Base-by-base conservation (phyloP, 2,888 invertebrate species). In the Plagiodera versicolora region DNA sequence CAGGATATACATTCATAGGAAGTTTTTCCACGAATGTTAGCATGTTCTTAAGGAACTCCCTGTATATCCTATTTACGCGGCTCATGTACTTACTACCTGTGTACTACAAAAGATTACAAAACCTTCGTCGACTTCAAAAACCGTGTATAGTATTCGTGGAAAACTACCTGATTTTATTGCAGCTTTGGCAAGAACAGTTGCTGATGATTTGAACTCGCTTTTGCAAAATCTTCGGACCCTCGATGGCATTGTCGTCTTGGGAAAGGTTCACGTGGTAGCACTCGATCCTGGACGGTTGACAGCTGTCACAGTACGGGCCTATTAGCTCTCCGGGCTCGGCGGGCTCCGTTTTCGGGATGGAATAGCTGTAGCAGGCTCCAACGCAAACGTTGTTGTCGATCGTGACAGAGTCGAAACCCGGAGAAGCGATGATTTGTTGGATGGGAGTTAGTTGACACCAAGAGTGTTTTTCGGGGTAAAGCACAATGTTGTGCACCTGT, bases 321-420 rank as follows among this genome's bases (percentile, higher is more conserved):
- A 84, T 83, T 1, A 83, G 79, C 74, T 87, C 87, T 30, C 87
- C 88, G 1, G 88, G 87, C 63, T 87, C 86, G 17, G 86, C 85
- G 1, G 88, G 88, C 67, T 87, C 84, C 20, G 87, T 87, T 69
- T 84, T 84, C 1, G 88, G 88, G 59, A 88, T 87, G 75, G 86
- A 86, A 77, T 89, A 89, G 66, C 87, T 88, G 77, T 87, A 89
- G 74, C 89, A 89, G 2, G 87, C 86, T 2, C 89, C 89, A 11
- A 89, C 88, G 74, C 89, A 89, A 3, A 89, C 88, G 72, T 87
- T 87, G 76, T 89, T 89, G 75, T 87, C 86, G 66, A 89, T 84
- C 65, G 87, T 87, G 67, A 84, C 82, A 0, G 86, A 83, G 64
- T 84, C 83, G 73, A 86, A 88, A 56, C 86, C 86, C 1, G 87